Evolutionary conservation across 2,888 invertebrate genomes (phyloP), one percentile per base, ranked within the genome.

Genomic region (Eledone cirrhosa): DNA sequence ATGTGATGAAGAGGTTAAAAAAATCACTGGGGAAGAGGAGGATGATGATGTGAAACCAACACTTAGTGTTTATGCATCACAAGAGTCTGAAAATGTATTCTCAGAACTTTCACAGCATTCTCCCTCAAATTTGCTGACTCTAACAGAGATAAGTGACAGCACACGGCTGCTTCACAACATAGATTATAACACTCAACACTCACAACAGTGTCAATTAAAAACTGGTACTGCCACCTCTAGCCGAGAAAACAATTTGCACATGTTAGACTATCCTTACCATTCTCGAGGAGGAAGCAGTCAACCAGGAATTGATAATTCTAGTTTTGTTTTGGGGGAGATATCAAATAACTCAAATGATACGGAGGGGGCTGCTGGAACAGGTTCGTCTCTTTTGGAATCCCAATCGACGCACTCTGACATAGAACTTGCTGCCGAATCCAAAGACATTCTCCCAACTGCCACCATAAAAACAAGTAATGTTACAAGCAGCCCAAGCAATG

Each of bases 1-100:
- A 7, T 88, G 88, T 84, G 88, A 88, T 80, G 85, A 85, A 76
- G 88, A 88, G 77, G 87, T 88, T 59, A 85, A 86, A 65, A 85
- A 85, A 78, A 88, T 88, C 27, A 88, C 87, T 2, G 88, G 88
- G 7, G 84, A 84, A 27, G 82, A 82, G 24, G 84, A 85, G n/a
- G 87, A 85, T 27, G 85, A 86, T n/a, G 85, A 85, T 47, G 85
- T 85, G 33, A 82, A 80, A 3, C 80, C 80, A 47, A 78, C 80
- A 53, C 53, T 79, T 29, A 77, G 77, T 53, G 80, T 82, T 48
- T 82, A 79, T 79, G 79, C 80, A 33, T 83, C 84, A n/a, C 80
- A 80, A 29, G 80, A 84, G 59, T 81, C 82, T 24, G 83, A 84
- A 24, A 82, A 83, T 78, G 77, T 80, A 27, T 80, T 80, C 29